phyloP scores from a whole-genome alignment of 2,888 invertebrate genomes.

The Cyclophora punctaria region DNA sequence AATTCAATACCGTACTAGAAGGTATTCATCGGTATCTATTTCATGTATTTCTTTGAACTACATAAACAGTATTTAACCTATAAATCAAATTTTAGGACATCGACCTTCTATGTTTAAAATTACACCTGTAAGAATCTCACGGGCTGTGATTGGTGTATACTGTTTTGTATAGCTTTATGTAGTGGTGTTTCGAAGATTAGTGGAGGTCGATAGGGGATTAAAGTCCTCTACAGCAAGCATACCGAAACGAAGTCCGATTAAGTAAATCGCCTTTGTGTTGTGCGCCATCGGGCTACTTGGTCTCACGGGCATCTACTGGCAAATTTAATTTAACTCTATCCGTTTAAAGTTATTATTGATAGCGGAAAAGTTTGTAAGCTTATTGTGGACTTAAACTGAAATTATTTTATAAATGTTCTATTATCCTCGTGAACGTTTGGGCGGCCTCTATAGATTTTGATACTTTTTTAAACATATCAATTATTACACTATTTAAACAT shows the following conservation, averaged over 20 bases:
- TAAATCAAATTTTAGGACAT: background rate
- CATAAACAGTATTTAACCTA: background rate
- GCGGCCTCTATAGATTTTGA: no score
- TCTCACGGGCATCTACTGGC: conserved; percentile 9
- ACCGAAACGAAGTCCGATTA: conserved; percentile 45
- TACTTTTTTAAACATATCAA: no score
- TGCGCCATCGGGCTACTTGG: conserved; percentile 31
- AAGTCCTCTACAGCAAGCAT: conserved; percentile 29
- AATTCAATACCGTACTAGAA: no score
- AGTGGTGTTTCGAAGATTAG: conserved; percentile 24
- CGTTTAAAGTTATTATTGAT: conserved; percentile 5
- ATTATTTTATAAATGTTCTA: no score
- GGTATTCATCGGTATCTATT: background rate
- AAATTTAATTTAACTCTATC: conserved; percentile 18
- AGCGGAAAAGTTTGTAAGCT: no score
- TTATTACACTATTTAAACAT: no score
- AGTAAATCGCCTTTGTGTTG: conserved; percentile 47
- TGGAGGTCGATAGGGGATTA: conserved; percentile 39
- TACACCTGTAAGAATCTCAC: background rate
- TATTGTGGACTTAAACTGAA: no score
- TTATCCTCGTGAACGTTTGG: no score
- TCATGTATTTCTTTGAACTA: background rate
- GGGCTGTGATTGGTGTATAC: conserved; percentile 5
- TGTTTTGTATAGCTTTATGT: conserved; percentile 7
- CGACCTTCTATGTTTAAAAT: background rate